phyloP scores from a whole-genome alignment of 2,888 invertebrate species.

The Caenorhabditis afra region DNA sequence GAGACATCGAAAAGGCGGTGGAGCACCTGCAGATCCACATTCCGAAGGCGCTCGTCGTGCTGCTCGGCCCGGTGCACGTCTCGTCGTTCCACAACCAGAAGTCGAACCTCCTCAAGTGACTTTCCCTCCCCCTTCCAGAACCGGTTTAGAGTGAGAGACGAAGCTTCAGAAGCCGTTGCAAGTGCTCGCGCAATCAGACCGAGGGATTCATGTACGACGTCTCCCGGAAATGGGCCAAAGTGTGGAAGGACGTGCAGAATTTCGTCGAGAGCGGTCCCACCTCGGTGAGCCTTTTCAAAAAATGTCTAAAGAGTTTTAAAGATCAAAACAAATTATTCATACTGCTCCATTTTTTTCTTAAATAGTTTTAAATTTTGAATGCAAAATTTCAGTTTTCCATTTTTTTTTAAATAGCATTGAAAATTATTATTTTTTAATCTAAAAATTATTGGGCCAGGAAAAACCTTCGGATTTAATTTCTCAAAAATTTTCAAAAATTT shows the following conservation, averaged over 20 bases:
- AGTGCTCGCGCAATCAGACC: constrained; percentile 69
- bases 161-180: constrained; percentile 67
- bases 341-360: no score
- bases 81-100: constrained; percentile 71
- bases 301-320: no score
- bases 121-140: background rate
- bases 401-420: no score
- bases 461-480: no score
- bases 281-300: constrained; percentile 15
- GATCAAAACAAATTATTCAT: no score
- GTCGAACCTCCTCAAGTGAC: constrained; percentile 73
- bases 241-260: constrained; percentile 62
- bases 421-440: no score
- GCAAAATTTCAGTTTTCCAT: no score
- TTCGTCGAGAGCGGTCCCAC: constrained; percentile 54
- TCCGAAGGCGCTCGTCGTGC: constrained; percentile 76
- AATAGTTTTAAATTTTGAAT: no score
- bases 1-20: constrained; percentile 71
- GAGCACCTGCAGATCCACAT: constrained; percentile 72
- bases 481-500: no score
- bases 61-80: constrained; percentile 79
- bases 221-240: constrained; percentile 68
- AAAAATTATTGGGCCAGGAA: no score
- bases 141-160: no score
- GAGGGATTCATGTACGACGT: constrained; percentile 72